Evolutionary conservation across 2,113 vertebrate species (phyloP).

Genomic region (Nymphicus hollandicus): DNA sequence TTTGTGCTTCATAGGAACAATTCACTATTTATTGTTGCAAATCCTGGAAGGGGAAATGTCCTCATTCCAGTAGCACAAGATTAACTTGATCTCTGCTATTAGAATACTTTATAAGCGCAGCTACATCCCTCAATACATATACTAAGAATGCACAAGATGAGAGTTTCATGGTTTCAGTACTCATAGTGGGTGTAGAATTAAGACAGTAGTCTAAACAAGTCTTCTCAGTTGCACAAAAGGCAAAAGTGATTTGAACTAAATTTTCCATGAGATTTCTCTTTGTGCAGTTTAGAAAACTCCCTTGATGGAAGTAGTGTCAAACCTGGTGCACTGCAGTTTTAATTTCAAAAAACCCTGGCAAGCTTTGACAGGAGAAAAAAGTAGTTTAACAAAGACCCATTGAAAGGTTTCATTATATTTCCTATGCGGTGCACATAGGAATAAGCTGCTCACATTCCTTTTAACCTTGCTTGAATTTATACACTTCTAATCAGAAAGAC

Average conservation of each 20-base stretch:
- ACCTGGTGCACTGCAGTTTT: background rate
- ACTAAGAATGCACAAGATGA: background rate
- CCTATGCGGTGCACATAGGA: background rate
- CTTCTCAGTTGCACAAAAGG: background rate
- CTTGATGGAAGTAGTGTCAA: background rate
- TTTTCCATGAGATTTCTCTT: background rate
- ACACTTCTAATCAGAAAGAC: background rate
- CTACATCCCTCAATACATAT: background rate
- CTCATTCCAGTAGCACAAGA: background rate
- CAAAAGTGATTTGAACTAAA: background rate
- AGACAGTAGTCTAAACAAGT: background rate
- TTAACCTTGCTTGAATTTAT: background rate
- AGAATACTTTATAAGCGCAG: background rate
- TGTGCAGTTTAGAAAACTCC: background rate
- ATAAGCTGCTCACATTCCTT: background rate
- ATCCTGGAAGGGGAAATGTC: background rate
- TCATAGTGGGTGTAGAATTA: background rate
- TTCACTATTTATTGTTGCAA: background rate
- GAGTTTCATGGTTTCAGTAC: background rate
- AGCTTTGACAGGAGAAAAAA: background rate
- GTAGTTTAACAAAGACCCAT: background rate
- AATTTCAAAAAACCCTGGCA: background rate
- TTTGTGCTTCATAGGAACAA: background rate
- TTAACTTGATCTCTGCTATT: background rate
- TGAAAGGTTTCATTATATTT: background rate